A percentile compares a stretch with the other conserved stretches of the same genome.
Conservation (phyloP, 2,113 vertebrate genomes). For the Cyanoderma ruficeps region DNA sequence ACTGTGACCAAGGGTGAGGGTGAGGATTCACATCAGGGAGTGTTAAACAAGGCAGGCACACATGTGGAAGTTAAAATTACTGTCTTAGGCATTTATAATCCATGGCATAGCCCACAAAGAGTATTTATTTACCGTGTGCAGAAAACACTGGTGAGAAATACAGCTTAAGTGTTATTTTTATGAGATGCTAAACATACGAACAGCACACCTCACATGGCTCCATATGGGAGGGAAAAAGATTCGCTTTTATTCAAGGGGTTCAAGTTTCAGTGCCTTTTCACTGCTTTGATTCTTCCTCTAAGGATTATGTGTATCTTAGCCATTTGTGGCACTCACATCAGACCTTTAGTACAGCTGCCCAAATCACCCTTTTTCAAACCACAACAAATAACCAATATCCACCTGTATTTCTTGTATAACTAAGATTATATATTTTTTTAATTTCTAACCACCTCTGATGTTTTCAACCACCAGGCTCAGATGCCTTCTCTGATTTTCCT, state of each 20-base stretch:
- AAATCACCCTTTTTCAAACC: neutral
- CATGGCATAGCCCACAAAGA: neutral
- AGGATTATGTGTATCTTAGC: neutral
- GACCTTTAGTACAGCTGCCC: neutral
- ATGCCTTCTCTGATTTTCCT: neutral
- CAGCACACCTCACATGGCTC: neutral
- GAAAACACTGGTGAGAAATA: neutral
- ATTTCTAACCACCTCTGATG: neutral
- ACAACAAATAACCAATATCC: neutral
- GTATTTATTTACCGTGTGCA: neutral
- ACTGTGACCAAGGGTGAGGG: neutral
- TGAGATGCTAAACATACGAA: neutral
- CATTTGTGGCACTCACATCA: neutral
- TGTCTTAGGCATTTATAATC: neutral
- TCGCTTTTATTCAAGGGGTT: neutral
- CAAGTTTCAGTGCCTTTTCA: neutral
- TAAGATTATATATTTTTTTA: neutral
- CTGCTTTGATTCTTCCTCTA: neutral
- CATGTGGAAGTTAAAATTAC: neutral
- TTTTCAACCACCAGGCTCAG: neutral
- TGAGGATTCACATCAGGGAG: neutral
- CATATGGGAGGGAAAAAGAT: neutral
- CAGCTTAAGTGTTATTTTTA: neutral
- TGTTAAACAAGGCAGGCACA: neutral
- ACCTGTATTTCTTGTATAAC: neutral